Percentiles rank a stretch among this genome's conserved stretches.
Conservation (phyloP, 2,113 vertebrate species). For the Plecotus auritus region DNA sequence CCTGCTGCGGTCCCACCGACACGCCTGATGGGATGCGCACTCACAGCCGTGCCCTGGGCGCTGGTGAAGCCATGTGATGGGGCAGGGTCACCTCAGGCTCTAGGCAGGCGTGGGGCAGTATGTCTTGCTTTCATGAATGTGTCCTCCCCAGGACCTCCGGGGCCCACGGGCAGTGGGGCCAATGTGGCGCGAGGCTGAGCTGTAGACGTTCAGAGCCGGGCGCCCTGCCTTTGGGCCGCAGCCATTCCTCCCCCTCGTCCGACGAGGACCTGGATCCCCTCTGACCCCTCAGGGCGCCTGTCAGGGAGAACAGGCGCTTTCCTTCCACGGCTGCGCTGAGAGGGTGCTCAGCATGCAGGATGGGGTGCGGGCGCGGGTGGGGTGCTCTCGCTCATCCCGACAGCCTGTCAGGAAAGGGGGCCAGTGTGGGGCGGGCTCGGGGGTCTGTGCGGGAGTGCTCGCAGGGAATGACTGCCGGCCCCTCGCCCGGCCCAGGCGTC, state of each 20-base stretch:
- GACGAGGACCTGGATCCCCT: background rate
- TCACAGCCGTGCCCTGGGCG: background rate
- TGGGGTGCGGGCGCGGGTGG: fast-evolving
- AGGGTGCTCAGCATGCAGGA: background rate
- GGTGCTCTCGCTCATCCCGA: fast-evolving
- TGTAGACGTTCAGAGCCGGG: background rate
- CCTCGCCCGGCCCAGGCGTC: constrained; percentile 82
- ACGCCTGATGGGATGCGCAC: fast-evolving
- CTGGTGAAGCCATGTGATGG: fast-evolving
- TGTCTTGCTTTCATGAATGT: background rate
- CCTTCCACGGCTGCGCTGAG: background rate
- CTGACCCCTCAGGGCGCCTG: background rate
- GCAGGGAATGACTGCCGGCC: fast-evolving
- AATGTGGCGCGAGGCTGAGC: background rate
- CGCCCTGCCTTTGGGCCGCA: background rate
- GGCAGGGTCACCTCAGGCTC: background rate
- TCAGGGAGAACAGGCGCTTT: background rate
- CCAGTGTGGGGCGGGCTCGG: background rate
- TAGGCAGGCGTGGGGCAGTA: fast-evolving
- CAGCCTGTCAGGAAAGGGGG: background rate
- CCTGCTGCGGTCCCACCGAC: background rate
- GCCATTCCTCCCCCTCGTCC: background rate
- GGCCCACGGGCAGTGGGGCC: too few species aligned
- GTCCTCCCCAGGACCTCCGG: background rate
- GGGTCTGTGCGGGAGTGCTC: too few species aligned